Percentiles rank a stretch among this genome's conserved stretches.
phyloP scores from a whole-genome alignment of 2,797 vertebrate species.

The Macropus fuliginosus region DNA sequence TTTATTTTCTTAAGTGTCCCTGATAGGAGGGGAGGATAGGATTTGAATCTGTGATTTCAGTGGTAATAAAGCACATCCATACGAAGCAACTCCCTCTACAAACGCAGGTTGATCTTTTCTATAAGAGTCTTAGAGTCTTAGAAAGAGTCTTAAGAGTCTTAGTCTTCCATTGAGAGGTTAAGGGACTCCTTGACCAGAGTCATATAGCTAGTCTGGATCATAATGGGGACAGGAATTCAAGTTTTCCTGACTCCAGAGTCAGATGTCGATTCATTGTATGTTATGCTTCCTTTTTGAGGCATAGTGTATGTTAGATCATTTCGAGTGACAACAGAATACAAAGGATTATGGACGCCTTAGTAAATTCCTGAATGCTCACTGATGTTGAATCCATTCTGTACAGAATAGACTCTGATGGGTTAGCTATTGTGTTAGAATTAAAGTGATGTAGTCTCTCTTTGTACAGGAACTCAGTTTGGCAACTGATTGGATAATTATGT shows the following conservation, averaged over 20 bases:
- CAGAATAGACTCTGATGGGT: background rate
- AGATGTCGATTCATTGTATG: background rate
- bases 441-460: background rate
- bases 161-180: background rate
- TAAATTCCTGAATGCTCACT: background rate
- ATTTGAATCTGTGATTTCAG: background rate
- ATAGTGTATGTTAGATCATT: background rate
- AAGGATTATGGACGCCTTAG: background rate
- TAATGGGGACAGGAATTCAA: background rate
- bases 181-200: background rate
- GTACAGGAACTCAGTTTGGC: background rate
- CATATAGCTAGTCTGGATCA: background rate
- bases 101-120: background rate
- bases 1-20: background rate
- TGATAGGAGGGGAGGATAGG: background rate
- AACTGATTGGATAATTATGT: background rate
- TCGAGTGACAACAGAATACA: background rate
- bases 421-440: background rate
- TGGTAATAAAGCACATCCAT: background rate
- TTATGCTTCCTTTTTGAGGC: background rate
- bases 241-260: background rate
- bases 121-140: background rate
- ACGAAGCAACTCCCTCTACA: background rate
- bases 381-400: background rate
- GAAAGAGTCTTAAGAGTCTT: background rate